Percentiles rank a stretch among this genome's conserved stretches.
These are phyloP conservation scores for Phymorhynchus buccinoides DNA, from an alignment of 1,140 invertebrate species.

Conservation along the genomic window DNA sequence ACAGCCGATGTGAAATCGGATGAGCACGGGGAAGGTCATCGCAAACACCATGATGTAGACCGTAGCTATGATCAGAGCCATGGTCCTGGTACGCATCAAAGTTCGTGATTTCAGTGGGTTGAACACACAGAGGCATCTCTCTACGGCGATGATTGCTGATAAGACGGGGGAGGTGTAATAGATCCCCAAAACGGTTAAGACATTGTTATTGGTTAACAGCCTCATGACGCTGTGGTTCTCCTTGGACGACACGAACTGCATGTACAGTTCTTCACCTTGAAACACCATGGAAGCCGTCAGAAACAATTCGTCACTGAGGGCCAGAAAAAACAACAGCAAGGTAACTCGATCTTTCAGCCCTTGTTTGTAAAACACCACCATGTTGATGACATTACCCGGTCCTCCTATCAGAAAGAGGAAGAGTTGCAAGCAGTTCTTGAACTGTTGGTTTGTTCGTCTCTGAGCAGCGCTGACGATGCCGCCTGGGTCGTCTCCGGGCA, in stretches of 20 bases:
- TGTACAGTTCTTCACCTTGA: not conserved
- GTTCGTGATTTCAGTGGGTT: not conserved
- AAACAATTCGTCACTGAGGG: not conserved
- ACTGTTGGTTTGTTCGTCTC: too few relatives aligned
- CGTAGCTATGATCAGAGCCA: slow-evolving; percentile 8
- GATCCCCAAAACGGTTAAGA: not conserved
- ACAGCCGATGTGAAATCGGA: not conserved
- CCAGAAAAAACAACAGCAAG: not conserved
- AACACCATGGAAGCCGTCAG: not conserved
- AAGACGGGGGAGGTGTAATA: not conserved
- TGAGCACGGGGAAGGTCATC: not conserved
- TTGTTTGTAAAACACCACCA: slow-evolving; percentile 6
- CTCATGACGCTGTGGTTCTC: too few relatives aligned
- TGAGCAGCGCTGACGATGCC: too few relatives aligned
- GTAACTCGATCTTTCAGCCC: not conserved
- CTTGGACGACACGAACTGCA: not conserved
- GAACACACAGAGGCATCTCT: slow-evolving; percentile 10
- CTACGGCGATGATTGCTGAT: slow-evolving; percentile 20
- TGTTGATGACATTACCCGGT: not conserved
- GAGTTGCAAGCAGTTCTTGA: not conserved
- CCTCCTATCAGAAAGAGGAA: slow-evolving; percentile 4
- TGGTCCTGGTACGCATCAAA: not conserved
- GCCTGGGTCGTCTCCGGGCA: too few relatives aligned
- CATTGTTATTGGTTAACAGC: slow-evolving; percentile 10
- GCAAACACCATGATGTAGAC: not conserved